Conservation (phyloP, 2,888 invertebrate species). For the Tinea semifulvella region DNA sequence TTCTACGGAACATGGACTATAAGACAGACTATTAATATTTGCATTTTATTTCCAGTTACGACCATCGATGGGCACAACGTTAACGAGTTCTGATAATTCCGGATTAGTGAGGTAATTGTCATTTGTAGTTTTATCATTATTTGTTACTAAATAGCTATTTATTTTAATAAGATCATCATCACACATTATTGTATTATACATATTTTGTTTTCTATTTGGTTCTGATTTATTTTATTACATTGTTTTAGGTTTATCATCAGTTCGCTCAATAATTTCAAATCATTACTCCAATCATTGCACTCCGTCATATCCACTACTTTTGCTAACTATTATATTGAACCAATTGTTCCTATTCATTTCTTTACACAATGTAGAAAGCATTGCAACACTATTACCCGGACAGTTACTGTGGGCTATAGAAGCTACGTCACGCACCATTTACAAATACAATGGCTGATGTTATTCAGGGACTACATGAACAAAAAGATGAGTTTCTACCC, state of each 20-base stretch:
- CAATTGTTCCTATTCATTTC: slow-evolving; percentile 32
- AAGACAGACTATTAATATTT: too few species aligned
- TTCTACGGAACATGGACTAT: too few species aligned
- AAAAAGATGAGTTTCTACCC: slow-evolving; percentile 56
- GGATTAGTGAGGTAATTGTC: slow-evolving; percentile 58
- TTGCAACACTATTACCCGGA: slow-evolving; percentile 29
- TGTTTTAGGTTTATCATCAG: slow-evolving; percentile 64
- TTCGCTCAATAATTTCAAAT: slow-evolving; percentile 41
- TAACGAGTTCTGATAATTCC: slow-evolving; percentile 64
- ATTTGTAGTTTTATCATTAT: not conserved
- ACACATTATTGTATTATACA: not conserved
- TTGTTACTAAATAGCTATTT: not conserved
- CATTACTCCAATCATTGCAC: slow-evolving; percentile 29
- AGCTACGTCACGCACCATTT: slow-evolving; percentile 3
- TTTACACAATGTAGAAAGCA: slow-evolving; percentile 37
- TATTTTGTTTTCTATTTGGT: not conserved
- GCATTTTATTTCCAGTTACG: slow-evolving; percentile 45
- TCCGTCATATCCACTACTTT: slow-evolving; percentile 35
- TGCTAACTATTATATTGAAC: slow-evolving; percentile 36
- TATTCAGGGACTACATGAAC: slow-evolving; percentile 52
- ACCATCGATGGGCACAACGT: slow-evolving; percentile 55
- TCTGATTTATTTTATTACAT: slow-evolving; percentile 28
- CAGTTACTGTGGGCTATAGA: slow-evolving; percentile 19
- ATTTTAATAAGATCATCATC: not conserved
- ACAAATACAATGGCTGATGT: slow-evolving; percentile 38